phyloP scores from a whole-genome alignment of 2,888 invertebrate genomes.

The Synergus umbraculus region DNA sequence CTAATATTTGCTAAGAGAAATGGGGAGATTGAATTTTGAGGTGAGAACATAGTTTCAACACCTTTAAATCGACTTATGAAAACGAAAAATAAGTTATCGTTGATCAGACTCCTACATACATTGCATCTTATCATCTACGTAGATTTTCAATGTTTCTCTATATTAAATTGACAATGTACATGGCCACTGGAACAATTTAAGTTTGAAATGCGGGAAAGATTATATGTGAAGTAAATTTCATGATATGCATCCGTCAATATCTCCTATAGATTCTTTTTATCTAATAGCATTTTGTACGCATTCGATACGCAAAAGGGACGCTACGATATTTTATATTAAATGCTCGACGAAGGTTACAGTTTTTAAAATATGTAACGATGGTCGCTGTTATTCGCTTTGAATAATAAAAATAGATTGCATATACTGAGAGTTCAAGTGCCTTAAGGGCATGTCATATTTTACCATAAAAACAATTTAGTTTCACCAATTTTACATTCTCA shows the following conservation, averaged over 20 bases:
- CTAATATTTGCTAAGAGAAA: too few relatives aligned
- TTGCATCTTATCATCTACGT: conserved; percentile 13
- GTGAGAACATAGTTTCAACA: too few relatives aligned
- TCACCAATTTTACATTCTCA: too few relatives aligned
- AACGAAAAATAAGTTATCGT: conserved; percentile 24
- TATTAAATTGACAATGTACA: conserved; percentile 26
- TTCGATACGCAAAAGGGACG: conserved; percentile 1
- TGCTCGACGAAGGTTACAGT: background rate
- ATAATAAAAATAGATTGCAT: conserved; percentile 78
- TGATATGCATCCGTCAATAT: conserved; percentile 17
- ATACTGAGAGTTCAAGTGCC: conserved; percentile 75
- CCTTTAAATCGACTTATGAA: background rate
- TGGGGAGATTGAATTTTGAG: too few relatives aligned
- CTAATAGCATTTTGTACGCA: conserved; percentile 13
- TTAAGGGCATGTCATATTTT: too few relatives aligned
- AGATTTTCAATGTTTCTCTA: conserved; percentile 19
- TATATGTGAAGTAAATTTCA: conserved; percentile 15
- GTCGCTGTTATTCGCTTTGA: conserved; percentile 61
- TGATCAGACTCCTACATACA: conserved; percentile 16
- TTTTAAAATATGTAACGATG: background rate
- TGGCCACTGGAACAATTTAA: conserved; percentile 16
- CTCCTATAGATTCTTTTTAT: background rate
- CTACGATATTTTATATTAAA: background rate
- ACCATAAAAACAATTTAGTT: too few relatives aligned
- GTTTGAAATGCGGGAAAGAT: conserved; percentile 8